phyloP scores from a whole-genome alignment of 2,888 invertebrate genomes.

The Epistrophella euchroma region DNA sequence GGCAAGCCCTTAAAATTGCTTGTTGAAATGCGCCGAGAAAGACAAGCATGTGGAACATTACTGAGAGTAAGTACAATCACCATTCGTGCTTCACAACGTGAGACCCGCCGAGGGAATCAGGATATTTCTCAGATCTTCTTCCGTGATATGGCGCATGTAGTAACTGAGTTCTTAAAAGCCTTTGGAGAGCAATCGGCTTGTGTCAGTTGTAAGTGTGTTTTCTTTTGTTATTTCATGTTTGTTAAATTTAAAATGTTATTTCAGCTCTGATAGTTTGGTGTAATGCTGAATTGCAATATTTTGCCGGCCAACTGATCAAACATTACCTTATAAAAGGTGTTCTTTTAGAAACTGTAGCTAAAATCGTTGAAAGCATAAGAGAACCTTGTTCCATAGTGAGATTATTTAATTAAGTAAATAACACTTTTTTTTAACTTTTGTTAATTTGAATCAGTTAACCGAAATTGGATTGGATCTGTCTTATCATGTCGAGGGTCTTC shows the following conservation, averaged over 20 bases:
- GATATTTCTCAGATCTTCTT: slow-evolving; percentile 88
- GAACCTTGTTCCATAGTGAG: slow-evolving; percentile 82
- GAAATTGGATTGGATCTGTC: slow-evolving; percentile 94
- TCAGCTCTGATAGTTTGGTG: slow-evolving; percentile 95
- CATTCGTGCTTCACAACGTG: slow-evolving; percentile 82
- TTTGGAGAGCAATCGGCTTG: slow-evolving; percentile 91
- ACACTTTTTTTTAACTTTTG: slow-evolving; percentile 45
- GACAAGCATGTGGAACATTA: slow-evolving; percentile 83
- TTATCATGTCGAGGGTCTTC: slow-evolving; percentile 94
- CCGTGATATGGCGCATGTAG: slow-evolving; percentile 88
- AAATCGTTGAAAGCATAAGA: slow-evolving; percentile 92
- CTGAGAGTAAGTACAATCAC: slow-evolving; percentile 82
- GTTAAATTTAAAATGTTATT: neutral
- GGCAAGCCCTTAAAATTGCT: slow-evolving; percentile 93
- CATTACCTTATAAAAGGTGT: slow-evolving; percentile 96
- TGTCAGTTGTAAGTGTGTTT: slow-evolving; percentile 87
- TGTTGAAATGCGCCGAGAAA: slow-evolving; percentile 83
- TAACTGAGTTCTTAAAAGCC: slow-evolving; percentile 90
- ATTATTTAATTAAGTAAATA: neutral
- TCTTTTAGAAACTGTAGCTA: slow-evolving; percentile 91
- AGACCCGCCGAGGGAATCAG: slow-evolving; percentile 83
- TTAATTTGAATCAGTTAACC: slow-evolving; percentile 82
- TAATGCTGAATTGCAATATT: slow-evolving; percentile 91
- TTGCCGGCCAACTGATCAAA: slow-evolving; percentile 92
- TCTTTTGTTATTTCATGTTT: neutral